Conservation (phyloP, 2,113 vertebrate genomes). For the Macaca fascicularis region DNA sequence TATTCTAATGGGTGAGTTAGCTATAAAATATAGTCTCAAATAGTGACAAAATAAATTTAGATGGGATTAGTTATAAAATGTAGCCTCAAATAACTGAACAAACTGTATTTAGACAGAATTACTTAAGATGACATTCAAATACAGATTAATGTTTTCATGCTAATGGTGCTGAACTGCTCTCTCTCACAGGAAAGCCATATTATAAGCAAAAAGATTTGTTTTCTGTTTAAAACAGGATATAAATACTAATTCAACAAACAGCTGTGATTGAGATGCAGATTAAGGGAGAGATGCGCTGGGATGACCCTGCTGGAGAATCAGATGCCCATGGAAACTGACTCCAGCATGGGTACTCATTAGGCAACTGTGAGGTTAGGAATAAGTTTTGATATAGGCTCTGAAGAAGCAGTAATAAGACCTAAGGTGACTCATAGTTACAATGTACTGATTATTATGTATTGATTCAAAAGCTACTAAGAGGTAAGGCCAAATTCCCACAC, state of each 20-base stretch:
- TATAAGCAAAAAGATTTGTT: neutral
- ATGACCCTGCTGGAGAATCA: neutral
- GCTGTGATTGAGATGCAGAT: neutral
- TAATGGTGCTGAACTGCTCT: neutral
- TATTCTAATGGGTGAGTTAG: neutral
- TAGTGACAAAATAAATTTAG: neutral
- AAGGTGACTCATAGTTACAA: neutral
- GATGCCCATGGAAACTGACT: neutral
- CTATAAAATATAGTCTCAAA: neutral
- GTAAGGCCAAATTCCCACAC: neutral
- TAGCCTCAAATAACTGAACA: slow-evolving; percentile 13
- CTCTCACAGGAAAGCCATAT: neutral
- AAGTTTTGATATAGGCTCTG: neutral
- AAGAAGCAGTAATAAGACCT: neutral
- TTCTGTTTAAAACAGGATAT: slow-evolving; percentile 34
- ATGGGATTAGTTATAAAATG: neutral
- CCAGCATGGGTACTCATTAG: neutral
- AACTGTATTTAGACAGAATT: slow-evolving; percentile 12
- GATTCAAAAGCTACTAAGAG: neutral
- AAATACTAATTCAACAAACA: slow-evolving; percentile 1
- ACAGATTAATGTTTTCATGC: neutral
- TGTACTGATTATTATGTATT: neutral
- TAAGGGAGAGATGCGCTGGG: neutral
- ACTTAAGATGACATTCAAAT: neutral
- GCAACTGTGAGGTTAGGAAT: neutral